phyloP scores from a whole-genome alignment of 2,888 invertebrate species.

The Caenorhabditis afra region DNA sequence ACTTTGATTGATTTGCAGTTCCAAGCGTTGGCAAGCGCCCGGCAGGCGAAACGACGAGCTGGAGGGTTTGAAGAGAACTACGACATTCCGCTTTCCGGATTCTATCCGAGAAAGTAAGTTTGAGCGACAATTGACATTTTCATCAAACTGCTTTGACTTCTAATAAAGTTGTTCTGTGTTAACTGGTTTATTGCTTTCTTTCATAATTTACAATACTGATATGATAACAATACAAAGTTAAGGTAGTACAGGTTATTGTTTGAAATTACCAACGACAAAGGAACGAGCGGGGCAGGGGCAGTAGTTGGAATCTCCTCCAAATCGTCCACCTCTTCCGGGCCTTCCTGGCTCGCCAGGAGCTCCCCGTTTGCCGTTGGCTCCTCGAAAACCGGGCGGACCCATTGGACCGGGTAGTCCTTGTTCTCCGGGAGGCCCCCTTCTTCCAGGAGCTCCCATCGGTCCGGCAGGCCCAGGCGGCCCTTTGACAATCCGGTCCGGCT shows the following conservation, averaged over 20 bases:
- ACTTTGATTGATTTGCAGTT: conserved; percentile 22
- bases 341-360: conserved; percentile 54
- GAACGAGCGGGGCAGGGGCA: conserved; percentile 52
- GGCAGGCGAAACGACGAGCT: conserved; percentile 50
- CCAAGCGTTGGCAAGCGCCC: conserved; percentile 46
- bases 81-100: conserved; percentile 27
- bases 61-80: conserved; percentile 49
- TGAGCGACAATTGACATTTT: neutral
- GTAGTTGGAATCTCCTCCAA: conserved; percentile 49
- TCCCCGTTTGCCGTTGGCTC: conserved; percentile 54
- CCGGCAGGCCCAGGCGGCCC: conserved; percentile 49
- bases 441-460: conserved; percentile 35
- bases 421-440: conserved; percentile 49
- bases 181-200: neutral
- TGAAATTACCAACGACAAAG: conserved; percentile 27
- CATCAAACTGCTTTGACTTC: neutral
- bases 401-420: conserved; percentile 57
- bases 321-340: conserved; percentile 52
- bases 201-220: no score
- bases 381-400: conserved; percentile 58
- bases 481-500: conserved; percentile 9
- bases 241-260: no score
- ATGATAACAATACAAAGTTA: no score
- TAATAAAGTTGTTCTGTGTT: conserved; percentile 35
- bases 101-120: conserved; percentile 23